These are phyloP conservation scores for Origma solitaria DNA, from an alignment of 2,113 vertebrate genomes.

Conservation along the genomic window DNA sequence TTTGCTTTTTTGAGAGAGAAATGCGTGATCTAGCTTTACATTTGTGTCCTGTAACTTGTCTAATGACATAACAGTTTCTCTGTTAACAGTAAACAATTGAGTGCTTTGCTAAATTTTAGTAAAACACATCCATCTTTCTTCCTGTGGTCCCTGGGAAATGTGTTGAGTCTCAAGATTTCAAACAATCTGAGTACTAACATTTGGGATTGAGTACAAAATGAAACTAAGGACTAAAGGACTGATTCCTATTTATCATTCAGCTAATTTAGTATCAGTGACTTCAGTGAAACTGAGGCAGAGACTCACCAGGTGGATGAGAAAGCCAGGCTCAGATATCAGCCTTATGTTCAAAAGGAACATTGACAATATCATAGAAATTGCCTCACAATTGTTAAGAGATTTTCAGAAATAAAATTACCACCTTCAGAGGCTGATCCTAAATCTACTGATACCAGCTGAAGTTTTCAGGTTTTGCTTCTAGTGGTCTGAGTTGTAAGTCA, in stretches of 20 bases:
- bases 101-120: neutral
- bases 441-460: neutral
- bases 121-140: neutral
- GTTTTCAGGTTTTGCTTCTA: neutral
- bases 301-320: neutral
- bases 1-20: neutral
- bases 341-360: neutral
- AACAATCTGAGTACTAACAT: neutral
- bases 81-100: neutral
- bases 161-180: neutral
- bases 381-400: neutral
- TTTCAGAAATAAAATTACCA: neutral
- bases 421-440: neutral
- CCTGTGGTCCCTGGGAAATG: neutral
- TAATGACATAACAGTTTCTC: neutral
- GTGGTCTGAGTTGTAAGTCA: neutral
- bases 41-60: neutral
- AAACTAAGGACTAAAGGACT: neutral
- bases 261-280: neutral
- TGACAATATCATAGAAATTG: neutral
- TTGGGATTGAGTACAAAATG: neutral
- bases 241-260: neutral
- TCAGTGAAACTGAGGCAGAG: neutral
- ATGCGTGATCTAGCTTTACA: neutral
- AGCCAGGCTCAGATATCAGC: neutral